A percentile compares a stretch with the other conserved stretches of the same genome.
phyloP scores from a whole-genome alignment of 92 coral and sea anemone genomes.

The Porites rus region DNA sequence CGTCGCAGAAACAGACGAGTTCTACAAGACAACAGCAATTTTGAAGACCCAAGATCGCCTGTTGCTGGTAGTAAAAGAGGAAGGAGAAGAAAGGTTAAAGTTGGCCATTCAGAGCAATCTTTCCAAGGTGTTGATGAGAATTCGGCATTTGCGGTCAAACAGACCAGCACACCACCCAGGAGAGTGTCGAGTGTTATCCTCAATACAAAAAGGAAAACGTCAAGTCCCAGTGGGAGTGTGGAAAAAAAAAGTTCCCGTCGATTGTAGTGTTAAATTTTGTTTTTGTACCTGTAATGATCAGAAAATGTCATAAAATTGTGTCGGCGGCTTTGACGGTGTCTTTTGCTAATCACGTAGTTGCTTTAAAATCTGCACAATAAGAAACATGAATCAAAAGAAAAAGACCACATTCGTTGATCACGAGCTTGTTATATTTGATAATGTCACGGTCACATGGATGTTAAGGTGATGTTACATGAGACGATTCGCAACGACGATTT shows the following conservation, averaged over 20 bases:
- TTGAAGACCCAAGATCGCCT: slow-evolving; percentile 5
- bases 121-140: slow-evolving; percentile 1
- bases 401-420: too few relatives aligned
- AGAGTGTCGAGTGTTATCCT: slow-evolving; percentile 38
- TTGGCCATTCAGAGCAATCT: slow-evolving; percentile 5
- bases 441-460: too few relatives aligned
- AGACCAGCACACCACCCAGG: slow-evolving; percentile 37
- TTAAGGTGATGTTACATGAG: too few relatives aligned
- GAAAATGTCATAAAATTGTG: too few relatives aligned
- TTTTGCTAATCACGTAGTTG: background rate
- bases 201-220: slow-evolving; percentile 4
- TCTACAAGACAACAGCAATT: slow-evolving; percentile 44
- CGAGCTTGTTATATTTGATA: too few relatives aligned
- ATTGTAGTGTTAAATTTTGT: background rate
- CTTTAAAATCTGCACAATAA: too few relatives aligned
- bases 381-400: too few relatives aligned
- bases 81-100: slow-evolving; percentile 12
- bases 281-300: background rate
- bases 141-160: background rate
- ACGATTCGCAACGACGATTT: too few relatives aligned
- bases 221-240: slow-evolving; percentile 25
- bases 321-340: background rate
- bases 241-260: slow-evolving; percentile 27
- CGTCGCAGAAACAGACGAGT: background rate
- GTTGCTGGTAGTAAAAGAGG: background rate